phyloP scores from a whole-genome alignment of 2,888 invertebrate species.

The Melanophora roralis region DNA sequence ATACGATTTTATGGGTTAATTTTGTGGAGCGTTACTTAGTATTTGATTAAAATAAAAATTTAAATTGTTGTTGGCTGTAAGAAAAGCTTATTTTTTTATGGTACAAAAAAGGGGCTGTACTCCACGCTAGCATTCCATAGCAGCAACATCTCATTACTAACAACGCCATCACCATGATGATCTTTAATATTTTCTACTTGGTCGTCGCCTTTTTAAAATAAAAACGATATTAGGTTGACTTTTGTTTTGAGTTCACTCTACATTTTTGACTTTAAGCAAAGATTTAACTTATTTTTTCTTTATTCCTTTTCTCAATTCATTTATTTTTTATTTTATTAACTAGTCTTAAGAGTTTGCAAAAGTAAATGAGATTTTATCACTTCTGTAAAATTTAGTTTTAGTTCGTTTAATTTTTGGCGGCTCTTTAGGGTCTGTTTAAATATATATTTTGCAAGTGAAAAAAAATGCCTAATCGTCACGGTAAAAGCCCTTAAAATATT shows the following conservation, averaged over 20 bases:
- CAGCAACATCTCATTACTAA: slow-evolving; percentile 26
- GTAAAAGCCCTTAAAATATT: slow-evolving; percentile 27
- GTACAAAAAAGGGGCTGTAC: slow-evolving; percentile 30
- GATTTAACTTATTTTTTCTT: slow-evolving; percentile 12
- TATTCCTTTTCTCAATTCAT: slow-evolving; percentile 29
- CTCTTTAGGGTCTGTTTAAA: slow-evolving; percentile 46
- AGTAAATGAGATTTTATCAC: slow-evolving; percentile 52
- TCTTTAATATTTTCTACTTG: background rate
- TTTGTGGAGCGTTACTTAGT: slow-evolving; percentile 34
- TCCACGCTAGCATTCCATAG: slow-evolving; percentile 31
- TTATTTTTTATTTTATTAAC: slow-evolving; percentile 26
- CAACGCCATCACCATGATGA: background rate
- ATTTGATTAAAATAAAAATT: slow-evolving; percentile 48
- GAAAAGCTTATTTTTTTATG: slow-evolving; percentile 6
- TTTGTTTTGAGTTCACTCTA: slow-evolving; percentile 16
- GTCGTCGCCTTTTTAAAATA: slow-evolving; percentile 28
- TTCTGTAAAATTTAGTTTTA: slow-evolving; percentile 37
- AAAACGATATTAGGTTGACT: slow-evolving; percentile 26
- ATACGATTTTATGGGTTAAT: slow-evolving; percentile 47
- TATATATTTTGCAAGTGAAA: background rate
- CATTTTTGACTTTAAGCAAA: slow-evolving; percentile 8
- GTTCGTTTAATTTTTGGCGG: slow-evolving; percentile 51
- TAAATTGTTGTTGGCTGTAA: slow-evolving; percentile 49
- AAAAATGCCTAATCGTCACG: slow-evolving; percentile 9
- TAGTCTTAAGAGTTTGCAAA: slow-evolving; percentile 1